Evolutionary conservation across 2,113 vertebrate genomes (phyloP).

Genomic region (Centrocercus urophasianus): DNA sequence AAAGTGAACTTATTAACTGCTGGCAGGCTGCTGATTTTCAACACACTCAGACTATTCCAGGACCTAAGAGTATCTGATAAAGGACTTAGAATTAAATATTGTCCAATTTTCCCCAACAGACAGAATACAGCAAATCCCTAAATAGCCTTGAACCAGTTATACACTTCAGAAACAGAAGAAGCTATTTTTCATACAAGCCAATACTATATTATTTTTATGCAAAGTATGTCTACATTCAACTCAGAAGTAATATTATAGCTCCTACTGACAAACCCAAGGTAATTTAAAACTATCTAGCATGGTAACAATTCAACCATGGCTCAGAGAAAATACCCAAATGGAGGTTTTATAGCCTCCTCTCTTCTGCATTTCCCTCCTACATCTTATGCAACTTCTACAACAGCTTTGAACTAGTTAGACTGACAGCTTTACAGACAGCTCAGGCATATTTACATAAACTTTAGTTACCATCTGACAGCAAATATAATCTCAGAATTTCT

Average conservation of each 20-base stretch:
- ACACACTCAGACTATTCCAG: neutral
- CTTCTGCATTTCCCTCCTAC: neutral
- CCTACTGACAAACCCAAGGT: neutral
- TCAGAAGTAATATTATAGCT: neutral
- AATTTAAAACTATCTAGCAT: neutral
- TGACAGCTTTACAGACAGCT: slow-evolving; percentile 12
- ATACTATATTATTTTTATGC: neutral
- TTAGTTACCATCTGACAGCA: neutral
- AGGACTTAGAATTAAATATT: neutral
- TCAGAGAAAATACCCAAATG: neutral
- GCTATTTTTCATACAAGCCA: neutral
- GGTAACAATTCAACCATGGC: neutral
- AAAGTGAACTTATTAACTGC: neutral
- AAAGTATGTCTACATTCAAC: neutral
- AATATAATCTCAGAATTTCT: neutral
- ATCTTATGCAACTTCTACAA: neutral
- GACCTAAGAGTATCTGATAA: neutral
- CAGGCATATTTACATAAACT: neutral
- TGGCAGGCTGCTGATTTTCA: neutral
- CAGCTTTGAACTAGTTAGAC: neutral
- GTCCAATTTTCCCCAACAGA: neutral
- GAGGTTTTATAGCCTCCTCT: neutral
- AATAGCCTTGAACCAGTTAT: neutral
- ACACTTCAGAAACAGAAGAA: neutral
- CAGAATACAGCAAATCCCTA: neutral